phyloP scores from a whole-genome alignment of 2,888 invertebrate genomes.

The Chrysolina oricalcia region DNA sequence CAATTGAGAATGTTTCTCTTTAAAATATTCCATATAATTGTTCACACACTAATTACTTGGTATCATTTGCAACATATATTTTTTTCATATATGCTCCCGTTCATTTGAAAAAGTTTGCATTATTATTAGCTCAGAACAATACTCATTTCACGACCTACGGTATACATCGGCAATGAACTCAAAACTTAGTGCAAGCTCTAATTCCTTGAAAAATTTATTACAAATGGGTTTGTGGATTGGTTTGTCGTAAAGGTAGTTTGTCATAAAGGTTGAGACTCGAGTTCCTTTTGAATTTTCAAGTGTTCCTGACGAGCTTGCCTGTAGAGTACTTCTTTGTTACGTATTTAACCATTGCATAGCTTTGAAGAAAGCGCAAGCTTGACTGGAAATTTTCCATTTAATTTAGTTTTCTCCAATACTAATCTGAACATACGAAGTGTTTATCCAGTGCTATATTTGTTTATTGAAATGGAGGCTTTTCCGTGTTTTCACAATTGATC shows the following conservation, averaged over 20 bases:
- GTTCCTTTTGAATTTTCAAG: slow-evolving; percentile 17
- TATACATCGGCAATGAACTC: background rate
- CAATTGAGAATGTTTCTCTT: too few species aligned
- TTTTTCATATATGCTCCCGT: too few species aligned
- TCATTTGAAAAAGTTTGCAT: too few species aligned
- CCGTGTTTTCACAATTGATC: background rate
- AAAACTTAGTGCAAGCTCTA: background rate
- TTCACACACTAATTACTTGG: too few species aligned
- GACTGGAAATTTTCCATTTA: background rate
- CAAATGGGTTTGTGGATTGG: slow-evolving; percentile 8
- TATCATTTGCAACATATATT: too few species aligned
- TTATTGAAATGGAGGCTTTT: background rate
- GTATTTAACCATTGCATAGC: background rate
- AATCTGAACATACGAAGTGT: background rate
- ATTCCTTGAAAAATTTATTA: background rate
- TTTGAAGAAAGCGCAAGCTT: background rate
- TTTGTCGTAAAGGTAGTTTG: slow-evolving; percentile 11
- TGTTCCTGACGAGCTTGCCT: slow-evolving; percentile 7
- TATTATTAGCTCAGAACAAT: too few species aligned
- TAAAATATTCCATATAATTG: too few species aligned
- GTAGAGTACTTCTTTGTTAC: slow-evolving; percentile 24
- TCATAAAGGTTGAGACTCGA: slow-evolving; percentile 3
- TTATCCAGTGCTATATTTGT: background rate
- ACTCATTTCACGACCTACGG: background rate
- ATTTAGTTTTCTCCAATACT: background rate